phyloP scores from a whole-genome alignment of 2,888 invertebrate genomes.

The Neria commutata region DNA sequence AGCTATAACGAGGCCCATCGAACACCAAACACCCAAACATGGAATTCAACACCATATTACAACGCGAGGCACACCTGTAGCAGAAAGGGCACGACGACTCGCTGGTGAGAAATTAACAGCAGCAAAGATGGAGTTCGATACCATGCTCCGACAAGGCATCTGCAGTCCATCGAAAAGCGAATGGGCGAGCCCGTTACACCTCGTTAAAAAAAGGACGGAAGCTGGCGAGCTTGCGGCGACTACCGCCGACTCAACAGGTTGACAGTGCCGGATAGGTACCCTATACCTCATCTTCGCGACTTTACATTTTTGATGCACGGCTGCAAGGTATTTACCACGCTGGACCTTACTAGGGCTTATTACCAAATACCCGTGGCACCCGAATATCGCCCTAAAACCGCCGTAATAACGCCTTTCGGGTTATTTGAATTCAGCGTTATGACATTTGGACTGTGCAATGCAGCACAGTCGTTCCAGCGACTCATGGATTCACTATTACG shows the following conservation, averaged over 20 bases:
- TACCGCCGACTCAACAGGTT: slow-evolving; percentile 42
- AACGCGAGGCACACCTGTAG: slow-evolving; percentile 23
- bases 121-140: slow-evolving; percentile 23
- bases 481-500: slow-evolving; percentile 1
- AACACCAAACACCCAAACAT: not conserved
- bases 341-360: slow-evolving; percentile 21
- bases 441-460: slow-evolving; percentile 43
- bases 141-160: slow-evolving; percentile 47
- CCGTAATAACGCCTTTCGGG: slow-evolving; percentile 1
- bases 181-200: slow-evolving; percentile 56
- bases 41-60: slow-evolving; percentile 11
- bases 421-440: not conserved
- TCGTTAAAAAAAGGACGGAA: slow-evolving; percentile 38
- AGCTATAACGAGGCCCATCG: too few relatives aligned
- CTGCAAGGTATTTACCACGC: slow-evolving; percentile 16
- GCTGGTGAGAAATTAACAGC: slow-evolving; percentile 18
- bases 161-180: slow-evolving; percentile 56
- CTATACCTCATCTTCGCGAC: slow-evolving; percentile 48
- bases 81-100: slow-evolving; percentile 17
- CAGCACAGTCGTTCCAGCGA: slow-evolving; percentile 44
- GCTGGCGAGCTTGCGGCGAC: slow-evolving; percentile 49
- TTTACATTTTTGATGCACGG: slow-evolving; percentile 17
- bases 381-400: slow-evolving; percentile 10
- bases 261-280: slow-evolving; percentile 52
- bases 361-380: slow-evolving; percentile 15